phyloP scores from a whole-genome alignment of 1,140 invertebrate species.

The Eriosoma lanigerum region DNA sequence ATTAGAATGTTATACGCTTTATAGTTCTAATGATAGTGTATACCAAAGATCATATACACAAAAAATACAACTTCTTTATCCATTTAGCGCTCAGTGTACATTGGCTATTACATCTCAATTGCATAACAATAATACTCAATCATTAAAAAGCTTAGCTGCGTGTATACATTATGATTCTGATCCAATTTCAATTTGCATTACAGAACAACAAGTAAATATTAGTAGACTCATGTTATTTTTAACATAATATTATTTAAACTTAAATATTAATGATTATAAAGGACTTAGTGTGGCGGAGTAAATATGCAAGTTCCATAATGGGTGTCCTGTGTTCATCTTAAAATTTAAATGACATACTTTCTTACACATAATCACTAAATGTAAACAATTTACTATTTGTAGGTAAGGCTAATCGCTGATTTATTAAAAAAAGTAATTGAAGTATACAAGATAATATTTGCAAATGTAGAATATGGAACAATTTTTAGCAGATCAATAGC shows the following conservation, averaged over 20 bases:
- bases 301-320: too few species aligned
- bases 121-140: slow-evolving; percentile 21
- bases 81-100: slow-evolving; percentile 45
- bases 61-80: slow-evolving; percentile 41
- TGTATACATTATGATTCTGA: slow-evolving; percentile 49
- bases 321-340: too few species aligned
- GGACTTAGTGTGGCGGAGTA: too few species aligned
- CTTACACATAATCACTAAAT: not conserved
- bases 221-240: too few species aligned
- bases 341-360: not conserved
- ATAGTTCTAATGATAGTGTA: slow-evolving; percentile 23
- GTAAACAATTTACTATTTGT: not conserved
- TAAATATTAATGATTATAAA: too few species aligned
- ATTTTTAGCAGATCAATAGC: slow-evolving; percentile 37
- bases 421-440: slow-evolving; percentile 37
- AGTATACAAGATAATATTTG: slow-evolving; percentile 13
- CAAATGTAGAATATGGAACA: slow-evolving; percentile 41
- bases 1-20: slow-evolving; percentile 38
- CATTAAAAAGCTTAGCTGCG: slow-evolving; percentile 40
- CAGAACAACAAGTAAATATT: slow-evolving; percentile 45
- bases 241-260: too few species aligned
- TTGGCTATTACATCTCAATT: slow-evolving; percentile 41
- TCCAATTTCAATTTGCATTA: slow-evolving; percentile 36
- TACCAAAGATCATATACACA: slow-evolving; percentile 32
- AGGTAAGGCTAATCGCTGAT: slow-evolving; percentile 17